Conservation (phyloP, 2,113 vertebrate species). For the Lophotis ruficrista region DNA sequence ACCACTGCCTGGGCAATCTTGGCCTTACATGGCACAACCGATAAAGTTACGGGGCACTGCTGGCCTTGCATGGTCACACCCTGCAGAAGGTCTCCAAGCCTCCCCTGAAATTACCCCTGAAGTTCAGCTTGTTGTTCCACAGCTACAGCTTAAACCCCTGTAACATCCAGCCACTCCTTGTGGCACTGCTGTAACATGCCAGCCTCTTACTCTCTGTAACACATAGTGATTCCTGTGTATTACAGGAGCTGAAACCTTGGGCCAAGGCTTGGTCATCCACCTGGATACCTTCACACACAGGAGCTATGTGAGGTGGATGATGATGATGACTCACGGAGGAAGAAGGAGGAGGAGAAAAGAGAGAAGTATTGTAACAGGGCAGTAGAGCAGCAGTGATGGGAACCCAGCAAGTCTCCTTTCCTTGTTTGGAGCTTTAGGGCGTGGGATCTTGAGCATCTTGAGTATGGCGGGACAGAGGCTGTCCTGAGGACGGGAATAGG, state of each 20-base stretch:
- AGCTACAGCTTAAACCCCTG: neutral
- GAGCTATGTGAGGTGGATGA: neutral
- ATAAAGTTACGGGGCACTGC: neutral
- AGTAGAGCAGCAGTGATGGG: too few relatives aligned
- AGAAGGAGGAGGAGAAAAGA: neutral
- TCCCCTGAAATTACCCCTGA: neutral
- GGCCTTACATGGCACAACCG: neutral
- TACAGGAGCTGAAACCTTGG: neutral
- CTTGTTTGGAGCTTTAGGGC: neutral
- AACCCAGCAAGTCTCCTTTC: neutral
- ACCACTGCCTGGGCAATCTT: neutral
- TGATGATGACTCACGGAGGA: neutral
- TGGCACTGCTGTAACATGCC: neutral
- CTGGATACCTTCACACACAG: neutral
- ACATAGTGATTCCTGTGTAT: neutral
- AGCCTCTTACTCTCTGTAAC: neutral
- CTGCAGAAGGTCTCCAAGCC: neutral
- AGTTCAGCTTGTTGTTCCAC: neutral
- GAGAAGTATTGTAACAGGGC: neutral
- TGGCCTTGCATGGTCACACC: neutral
- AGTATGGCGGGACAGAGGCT: accelerated
- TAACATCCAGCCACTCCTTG: neutral
- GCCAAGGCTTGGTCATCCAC: neutral
- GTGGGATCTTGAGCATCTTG: neutral
- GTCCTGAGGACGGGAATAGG: neutral